These are phyloP conservation scores for Chroicocephalus ridibundus DNA, from an alignment of 2,113 vertebrate species.

Conservation along the genomic window DNA sequence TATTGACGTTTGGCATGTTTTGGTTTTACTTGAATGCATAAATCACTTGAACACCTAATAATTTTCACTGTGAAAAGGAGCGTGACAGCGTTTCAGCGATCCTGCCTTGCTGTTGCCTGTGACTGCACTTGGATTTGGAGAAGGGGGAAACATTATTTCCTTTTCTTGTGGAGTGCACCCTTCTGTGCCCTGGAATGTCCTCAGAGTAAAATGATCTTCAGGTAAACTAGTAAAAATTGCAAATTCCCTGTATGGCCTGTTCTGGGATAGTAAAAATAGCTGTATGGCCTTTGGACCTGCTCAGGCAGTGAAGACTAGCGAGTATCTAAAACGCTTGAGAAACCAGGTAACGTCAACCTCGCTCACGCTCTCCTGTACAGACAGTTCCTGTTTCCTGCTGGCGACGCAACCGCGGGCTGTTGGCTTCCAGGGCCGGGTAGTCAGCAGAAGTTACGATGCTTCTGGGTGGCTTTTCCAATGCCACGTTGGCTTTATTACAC, in stretches of 20 bases:
- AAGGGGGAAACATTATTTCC: neutral
- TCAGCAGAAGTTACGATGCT: neutral
- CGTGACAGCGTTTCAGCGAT: neutral
- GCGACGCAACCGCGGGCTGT: neutral
- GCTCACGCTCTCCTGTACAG: neutral
- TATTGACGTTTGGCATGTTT: neutral
- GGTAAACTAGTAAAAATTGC: neutral
- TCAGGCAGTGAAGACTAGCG: neutral
- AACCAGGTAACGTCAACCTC: neutral
- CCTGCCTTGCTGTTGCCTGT: neutral
- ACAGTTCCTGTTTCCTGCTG: neutral
- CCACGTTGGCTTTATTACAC: neutral
- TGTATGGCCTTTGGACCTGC: neutral
- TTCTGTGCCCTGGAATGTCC: neutral
- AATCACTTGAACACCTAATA: neutral
- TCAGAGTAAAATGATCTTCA: neutral
- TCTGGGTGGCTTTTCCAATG: fast-evolving
- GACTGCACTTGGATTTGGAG: neutral
- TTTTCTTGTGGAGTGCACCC: neutral
- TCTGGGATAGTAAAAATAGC: neutral
- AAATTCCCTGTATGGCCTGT: neutral
- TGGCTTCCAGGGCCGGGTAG: neutral
- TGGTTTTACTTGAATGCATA: neutral
- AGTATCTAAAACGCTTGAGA: neutral
- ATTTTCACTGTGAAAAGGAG: neutral